phyloP scores from a whole-genome alignment of 2,113 vertebrate species.

The Lutjanus erythropterus region DNA sequence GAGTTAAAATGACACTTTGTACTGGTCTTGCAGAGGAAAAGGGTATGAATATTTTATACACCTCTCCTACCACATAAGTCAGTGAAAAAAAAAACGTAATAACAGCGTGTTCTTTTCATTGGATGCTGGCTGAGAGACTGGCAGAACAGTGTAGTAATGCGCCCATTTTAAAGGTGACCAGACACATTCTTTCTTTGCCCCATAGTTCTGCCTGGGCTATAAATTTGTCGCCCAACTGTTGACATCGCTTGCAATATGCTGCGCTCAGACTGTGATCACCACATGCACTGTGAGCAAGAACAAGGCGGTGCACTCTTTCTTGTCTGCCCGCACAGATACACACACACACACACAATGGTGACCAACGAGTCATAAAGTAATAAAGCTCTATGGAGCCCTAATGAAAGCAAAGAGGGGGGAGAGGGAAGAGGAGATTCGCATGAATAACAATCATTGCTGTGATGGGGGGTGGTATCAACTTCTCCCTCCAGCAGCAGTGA shows the following conservation, averaged over 20 bases:
- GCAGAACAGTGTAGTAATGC: conserved; percentile 47
- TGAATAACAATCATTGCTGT: conserved; percentile 79
- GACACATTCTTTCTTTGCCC: conserved; percentile 64
- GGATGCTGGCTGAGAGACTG: conserved; percentile 30
- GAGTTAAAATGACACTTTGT: conserved; percentile 66
- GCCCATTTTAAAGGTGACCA: conserved; percentile 61
- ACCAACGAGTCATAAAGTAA: conserved; percentile 77
- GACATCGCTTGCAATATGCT: conserved; percentile 81
- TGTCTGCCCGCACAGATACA: conserved; percentile 23
- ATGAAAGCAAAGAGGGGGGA: conserved; percentile 66
- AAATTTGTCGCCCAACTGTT: conserved; percentile 81
- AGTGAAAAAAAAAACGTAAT: conserved; percentile 54
- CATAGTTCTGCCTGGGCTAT: conserved; percentile 59
- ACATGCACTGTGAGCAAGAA: conserved; percentile 71
- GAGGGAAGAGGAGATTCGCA: conserved; percentile 38
- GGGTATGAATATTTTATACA: conserved; percentile 76
- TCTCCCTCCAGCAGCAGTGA: conserved; percentile 62
- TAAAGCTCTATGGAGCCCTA: conserved; percentile 75
- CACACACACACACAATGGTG: conserved; percentile 68
- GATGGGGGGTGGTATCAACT: conserved; percentile 49
- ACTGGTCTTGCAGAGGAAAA: conserved; percentile 53
- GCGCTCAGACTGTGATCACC: conserved; percentile 61
- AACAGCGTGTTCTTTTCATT: conserved; percentile 63
- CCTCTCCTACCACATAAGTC: conserved; percentile 54
- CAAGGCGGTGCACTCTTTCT: conserved; percentile 56